Conservation (phyloP, 2,113 vertebrate species). For the Theristicus caerulescens region DNA sequence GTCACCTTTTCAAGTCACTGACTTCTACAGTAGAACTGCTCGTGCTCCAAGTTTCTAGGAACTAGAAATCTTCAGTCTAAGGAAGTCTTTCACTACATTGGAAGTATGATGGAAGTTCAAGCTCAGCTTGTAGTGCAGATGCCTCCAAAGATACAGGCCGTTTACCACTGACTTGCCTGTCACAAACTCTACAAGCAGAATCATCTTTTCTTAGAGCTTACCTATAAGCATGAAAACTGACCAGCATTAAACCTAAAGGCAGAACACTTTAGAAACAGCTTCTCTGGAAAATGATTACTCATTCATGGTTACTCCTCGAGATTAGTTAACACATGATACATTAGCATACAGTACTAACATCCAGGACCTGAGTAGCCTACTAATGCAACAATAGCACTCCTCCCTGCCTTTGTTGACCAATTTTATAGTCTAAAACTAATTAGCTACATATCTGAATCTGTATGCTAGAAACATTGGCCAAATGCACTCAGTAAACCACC, state of each 20-base stretch:
- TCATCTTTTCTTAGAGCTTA: not conserved
- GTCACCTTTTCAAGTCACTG: not conserved
- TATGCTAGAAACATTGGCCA: not conserved
- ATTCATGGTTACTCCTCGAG: not conserved
- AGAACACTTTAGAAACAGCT: not conserved
- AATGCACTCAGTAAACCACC: not conserved
- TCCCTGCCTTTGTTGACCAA: not conserved
- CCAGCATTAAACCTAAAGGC: not conserved
- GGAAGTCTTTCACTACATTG: not conserved
- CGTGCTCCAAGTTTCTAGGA: not conserved
- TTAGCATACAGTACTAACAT: not conserved
- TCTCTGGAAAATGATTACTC: not conserved
- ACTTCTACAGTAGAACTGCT: not conserved
- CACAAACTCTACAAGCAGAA: not conserved
- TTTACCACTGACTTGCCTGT: not conserved
- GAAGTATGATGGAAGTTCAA: not conserved
- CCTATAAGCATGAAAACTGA: not conserved
- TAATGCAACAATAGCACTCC: not conserved
- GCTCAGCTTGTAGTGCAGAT: fast-evolving
- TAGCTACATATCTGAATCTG: fast-evolving
- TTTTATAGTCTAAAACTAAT: not conserved
- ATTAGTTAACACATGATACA: not conserved
- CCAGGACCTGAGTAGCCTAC: not conserved
- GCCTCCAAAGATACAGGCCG: not conserved
- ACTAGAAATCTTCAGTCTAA: not conserved